Evolutionary conservation across 2,113 vertebrate species (phyloP).

Genomic region (Theristicus caerulescens): DNA sequence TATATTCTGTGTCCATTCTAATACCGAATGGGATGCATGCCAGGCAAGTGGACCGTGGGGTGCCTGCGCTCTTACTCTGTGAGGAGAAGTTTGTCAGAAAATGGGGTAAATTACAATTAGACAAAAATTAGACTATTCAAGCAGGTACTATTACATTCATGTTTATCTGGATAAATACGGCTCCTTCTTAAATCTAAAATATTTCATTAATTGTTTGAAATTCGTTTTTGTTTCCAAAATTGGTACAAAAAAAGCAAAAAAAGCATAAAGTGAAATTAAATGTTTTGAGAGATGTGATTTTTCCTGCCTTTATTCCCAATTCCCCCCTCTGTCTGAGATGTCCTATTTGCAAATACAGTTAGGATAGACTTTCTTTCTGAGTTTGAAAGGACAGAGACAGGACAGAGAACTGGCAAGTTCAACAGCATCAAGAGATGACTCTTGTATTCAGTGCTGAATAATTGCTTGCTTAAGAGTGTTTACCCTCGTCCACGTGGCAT

Average conservation of each 20-base stretch:
- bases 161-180: background rate
- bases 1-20: background rate
- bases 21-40: background rate
- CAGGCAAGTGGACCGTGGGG: background rate
- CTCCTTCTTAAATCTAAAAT: background rate
- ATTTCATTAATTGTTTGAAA: background rate
- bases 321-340: background rate
- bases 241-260: background rate
- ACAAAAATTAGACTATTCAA: background rate
- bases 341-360: background rate
- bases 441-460: background rate
- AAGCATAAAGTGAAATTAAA: background rate
- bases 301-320: background rate
- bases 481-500: accelerated
- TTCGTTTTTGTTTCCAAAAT: background rate
- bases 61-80: background rate
- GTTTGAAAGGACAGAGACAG: background rate
- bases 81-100: background rate
- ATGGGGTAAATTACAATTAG: background rate
- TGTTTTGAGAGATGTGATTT: background rate
- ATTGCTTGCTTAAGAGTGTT: background rate
- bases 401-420: background rate
- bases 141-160: background rate
- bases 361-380: background rate
- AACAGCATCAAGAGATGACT: background rate